Evolutionary conservation across 2,797 vertebrate species (phyloP).

Genomic region (Leontopithecus rosalia): DNA sequence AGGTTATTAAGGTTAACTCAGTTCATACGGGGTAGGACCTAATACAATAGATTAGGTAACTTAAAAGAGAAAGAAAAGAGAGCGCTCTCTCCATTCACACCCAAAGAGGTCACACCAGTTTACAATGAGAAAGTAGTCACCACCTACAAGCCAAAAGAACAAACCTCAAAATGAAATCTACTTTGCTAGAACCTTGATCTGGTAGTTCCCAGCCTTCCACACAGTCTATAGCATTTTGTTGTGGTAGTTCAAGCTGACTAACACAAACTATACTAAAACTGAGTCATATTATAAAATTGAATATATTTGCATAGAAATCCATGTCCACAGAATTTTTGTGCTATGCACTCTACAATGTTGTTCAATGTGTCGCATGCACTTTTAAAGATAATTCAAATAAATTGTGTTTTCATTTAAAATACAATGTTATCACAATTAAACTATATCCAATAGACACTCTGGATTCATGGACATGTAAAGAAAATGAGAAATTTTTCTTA

Average conservation of each 20-base stretch:
- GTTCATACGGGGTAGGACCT: neutral
- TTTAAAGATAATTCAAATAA: neutral
- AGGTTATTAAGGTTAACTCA: neutral
- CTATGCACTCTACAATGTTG: neutral
- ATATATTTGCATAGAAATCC: neutral
- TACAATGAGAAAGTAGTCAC: neutral
- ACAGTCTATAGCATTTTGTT: neutral
- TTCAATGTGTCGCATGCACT: neutral
- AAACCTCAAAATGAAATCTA: neutral
- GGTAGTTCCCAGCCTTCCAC: neutral
- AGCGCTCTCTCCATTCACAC: neutral
- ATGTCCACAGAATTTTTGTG: neutral
- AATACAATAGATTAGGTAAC: neutral
- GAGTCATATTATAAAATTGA: neutral
- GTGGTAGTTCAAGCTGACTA: neutral
- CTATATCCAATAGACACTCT: neutral
- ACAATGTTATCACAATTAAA: neutral
- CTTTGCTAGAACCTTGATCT: neutral
- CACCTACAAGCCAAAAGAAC: neutral
- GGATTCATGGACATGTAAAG: neutral
- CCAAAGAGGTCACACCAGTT: neutral
- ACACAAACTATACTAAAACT: neutral
- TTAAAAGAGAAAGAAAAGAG: neutral
- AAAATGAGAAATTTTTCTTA: neutral
- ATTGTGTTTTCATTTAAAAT: neutral